Base-by-base conservation (phyloP, 2,113 vertebrate genomes). In the Hydrochoerus hydrochaeris region DNA sequence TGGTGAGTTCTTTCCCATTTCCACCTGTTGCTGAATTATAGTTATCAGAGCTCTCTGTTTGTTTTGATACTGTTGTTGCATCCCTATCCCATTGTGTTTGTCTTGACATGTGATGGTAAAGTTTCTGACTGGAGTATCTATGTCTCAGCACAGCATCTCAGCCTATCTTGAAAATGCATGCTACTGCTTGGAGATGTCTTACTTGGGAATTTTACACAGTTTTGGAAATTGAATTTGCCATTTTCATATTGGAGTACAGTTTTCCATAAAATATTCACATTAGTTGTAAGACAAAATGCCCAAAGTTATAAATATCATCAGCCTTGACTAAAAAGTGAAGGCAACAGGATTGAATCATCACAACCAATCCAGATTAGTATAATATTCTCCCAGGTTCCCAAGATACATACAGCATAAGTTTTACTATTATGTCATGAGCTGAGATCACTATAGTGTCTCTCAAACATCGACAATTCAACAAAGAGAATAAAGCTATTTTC, bases 221-320 rank as follows among this genome's bases (percentile, higher is more conserved):
- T 73, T 80, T 81, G 49, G 75, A 77, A 62, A 80, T 17, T 58
- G 46, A 44, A 86, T 35, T 84, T 97, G 60, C 73, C 65, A 63
- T 95, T 90, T 95, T 94, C 46, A 58, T 90, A 57, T 12, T 75
- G 17, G 35, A 5, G 26, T 58, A 57, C 57, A 54, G 78, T 90
- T 96, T 96, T 85, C 19, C 58, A 86, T 95, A 86, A 73, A 85
- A 96, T 67, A 67, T 87, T 90, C n/a, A 85, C 69, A 85, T 17
- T 46, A 60, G 75, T 92, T 90, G 46, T 17, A 75, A 85, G 71
- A 19, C 26, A 65, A 65, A 73, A 78, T 62, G 46, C 24, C 22
- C 44, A 2, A 89, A 90, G 82, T 57, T 80, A 46, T 91, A 75
- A 93, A 95, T 88, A 85, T 69, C 60, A 85, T 69, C 60, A 65